These are phyloP conservation scores for Botia almorhae DNA, from an alignment of 2,797 vertebrate genomes.

Conservation along the genomic window DNA sequence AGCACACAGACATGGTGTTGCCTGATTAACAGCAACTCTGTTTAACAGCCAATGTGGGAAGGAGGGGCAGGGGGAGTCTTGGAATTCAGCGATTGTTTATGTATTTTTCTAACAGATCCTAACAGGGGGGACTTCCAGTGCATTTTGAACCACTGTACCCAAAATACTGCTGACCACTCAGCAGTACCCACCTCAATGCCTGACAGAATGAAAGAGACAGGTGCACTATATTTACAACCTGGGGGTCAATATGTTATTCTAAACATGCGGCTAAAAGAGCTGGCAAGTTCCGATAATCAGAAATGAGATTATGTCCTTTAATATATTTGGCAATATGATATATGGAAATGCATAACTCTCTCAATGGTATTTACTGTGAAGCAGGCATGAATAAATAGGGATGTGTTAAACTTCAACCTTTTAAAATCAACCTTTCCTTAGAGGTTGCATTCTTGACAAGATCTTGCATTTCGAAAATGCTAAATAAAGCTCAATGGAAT, in stretches of 20 bases:
- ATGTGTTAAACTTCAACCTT: not conserved
- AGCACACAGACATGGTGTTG: no score
- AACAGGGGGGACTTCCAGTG: conserved; percentile 56
- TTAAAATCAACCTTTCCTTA: no score
- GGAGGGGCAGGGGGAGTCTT: conserved; percentile 59
- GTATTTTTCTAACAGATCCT: conserved; percentile 65
- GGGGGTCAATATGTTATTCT: conserved; percentile 75
- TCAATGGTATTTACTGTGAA: not conserved
- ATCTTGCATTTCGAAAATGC: no score
- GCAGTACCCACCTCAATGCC: conserved; percentile 56
- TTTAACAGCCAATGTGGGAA: conserved; percentile 55
- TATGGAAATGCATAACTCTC: conserved; percentile 28
- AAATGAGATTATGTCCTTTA: conserved; percentile 55
- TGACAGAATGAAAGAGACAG: conserved; percentile 69
- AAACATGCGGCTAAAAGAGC: conserved; percentile 67
- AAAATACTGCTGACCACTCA: conserved; percentile 59
- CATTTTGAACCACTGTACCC: conserved; percentile 52
- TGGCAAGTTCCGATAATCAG: conserved; percentile 67
- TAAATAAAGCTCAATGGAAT: no score
- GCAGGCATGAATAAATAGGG: not conserved
- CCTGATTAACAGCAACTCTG: no score
- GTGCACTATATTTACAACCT: conserved; percentile 73
- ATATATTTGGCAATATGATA: conserved; percentile 46
- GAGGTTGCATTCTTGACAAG: no score
- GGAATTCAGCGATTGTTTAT: conserved; percentile 76